These are phyloP conservation scores for Pampus argenteus DNA, from an alignment of 2,797 vertebrate genomes.

Conservation along the genomic window DNA sequence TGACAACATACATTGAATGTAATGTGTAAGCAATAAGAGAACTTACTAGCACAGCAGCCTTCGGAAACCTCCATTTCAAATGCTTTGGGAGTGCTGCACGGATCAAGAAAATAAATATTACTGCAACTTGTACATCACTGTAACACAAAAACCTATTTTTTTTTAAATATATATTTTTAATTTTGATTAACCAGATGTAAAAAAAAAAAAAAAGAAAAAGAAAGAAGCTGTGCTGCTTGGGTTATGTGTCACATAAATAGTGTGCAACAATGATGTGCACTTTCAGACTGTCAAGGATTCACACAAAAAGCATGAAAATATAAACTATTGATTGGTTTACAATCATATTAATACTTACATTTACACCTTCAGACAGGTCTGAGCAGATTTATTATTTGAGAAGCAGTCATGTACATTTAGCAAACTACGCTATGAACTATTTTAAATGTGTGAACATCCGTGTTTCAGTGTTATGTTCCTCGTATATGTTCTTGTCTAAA, in stretches of 20 bases:
- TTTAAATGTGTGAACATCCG: constrained; percentile 36
- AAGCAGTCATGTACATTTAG: constrained; percentile 38
- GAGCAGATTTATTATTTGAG: constrained; percentile 32
- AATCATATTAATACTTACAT: not conserved
- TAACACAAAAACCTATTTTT: not conserved
- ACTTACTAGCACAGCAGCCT: constrained; percentile 85
- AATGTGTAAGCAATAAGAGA: constrained; percentile 6
- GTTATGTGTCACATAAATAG: not conserved
- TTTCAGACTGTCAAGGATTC: not conserved
- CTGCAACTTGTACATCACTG: not conserved
- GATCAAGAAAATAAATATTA: constrained; percentile 23
- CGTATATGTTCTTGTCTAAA: not conserved
- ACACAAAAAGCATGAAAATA: not conserved
- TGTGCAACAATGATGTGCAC: not conserved
- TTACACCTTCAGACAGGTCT: not conserved
- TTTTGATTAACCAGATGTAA: not conserved
- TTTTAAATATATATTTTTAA: not conserved
- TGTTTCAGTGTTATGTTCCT: constrained; percentile 57
- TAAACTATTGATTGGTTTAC: not conserved
- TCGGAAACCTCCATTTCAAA: constrained; percentile 82
- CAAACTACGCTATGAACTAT: constrained; percentile 28
- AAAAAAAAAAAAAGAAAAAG: too few relatives aligned
- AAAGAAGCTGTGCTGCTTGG: not conserved
- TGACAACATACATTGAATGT: not conserved
- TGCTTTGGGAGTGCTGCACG: constrained; percentile 90